phyloP scores from a whole-genome alignment of 2,113 vertebrate species.

The Ammodytes dubius region DNA sequence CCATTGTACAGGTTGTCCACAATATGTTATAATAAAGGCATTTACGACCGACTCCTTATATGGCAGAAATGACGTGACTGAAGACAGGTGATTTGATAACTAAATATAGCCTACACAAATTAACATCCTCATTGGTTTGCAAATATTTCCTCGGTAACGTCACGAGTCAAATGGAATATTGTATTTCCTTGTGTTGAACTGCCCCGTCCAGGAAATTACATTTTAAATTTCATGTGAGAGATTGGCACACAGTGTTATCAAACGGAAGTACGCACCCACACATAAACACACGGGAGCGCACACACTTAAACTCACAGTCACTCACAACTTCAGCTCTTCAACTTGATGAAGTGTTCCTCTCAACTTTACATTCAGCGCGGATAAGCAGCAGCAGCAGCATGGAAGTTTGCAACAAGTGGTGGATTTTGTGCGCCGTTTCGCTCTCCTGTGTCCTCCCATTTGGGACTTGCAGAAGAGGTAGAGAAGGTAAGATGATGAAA shows the following conservation, averaged over 20 bases:
- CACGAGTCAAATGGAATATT: background rate
- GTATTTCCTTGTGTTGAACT: background rate
- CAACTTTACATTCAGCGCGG: conserved; percentile 31
- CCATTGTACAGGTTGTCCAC: background rate
- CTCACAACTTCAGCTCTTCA: conserved; percentile 40
- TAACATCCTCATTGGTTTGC: background rate
- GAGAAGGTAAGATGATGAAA: conserved; percentile 59
- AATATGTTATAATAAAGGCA: background rate
- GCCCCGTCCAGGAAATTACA: conserved; percentile 28
- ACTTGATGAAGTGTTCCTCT: conserved; percentile 57
- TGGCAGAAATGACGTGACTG: background rate
- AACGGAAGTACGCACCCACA: conserved; percentile 71
- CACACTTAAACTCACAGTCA: background rate
- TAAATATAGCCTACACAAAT: background rate
- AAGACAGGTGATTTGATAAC: background rate
- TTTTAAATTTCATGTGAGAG: conserved; percentile 14
- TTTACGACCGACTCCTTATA: background rate
- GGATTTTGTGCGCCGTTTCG: conserved; percentile 56
- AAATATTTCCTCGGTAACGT: background rate
- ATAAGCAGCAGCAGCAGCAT: conserved; percentile 48
- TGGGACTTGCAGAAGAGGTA: conserved; percentile 22
- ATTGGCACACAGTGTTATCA: conserved; percentile 44
- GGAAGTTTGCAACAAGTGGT: conserved; percentile 45
- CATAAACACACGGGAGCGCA: background rate
- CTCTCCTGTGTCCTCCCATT: conserved; percentile 21